Conservation (phyloP, 2,888 invertebrate genomes). For the Ditylenchus weischeri region DNA sequence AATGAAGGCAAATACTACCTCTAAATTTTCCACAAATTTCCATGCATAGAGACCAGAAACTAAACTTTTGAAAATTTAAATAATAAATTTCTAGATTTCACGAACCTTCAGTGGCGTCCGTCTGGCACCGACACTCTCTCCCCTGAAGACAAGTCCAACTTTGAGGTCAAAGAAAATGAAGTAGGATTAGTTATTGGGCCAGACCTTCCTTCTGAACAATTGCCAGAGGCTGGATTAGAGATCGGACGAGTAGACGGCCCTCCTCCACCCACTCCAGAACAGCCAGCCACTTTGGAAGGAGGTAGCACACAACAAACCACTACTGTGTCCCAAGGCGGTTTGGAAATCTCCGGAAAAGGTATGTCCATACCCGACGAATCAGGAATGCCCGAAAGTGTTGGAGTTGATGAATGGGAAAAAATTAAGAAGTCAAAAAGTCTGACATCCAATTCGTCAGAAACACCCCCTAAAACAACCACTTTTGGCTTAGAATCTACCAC, state of each 20-base stretch:
- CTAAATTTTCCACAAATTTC: too few relatives aligned
- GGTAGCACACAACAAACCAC: too few relatives aligned
- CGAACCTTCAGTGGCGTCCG: too few relatives aligned
- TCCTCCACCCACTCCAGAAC: neutral
- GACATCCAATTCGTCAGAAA: too few relatives aligned
- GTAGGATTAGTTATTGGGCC: conserved; percentile 23
- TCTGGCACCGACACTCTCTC: too few relatives aligned
- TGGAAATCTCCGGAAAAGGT: conserved; percentile 1
- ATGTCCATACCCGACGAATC: neutral
- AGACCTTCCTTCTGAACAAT: neutral
- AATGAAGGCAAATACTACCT: too few relatives aligned
- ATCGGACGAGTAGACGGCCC: conserved; percentile 1
- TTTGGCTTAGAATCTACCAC: neutral
- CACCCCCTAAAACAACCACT: neutral
- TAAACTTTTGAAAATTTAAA: too few relatives aligned
- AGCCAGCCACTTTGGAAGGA: neutral
- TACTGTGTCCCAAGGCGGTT: neutral
- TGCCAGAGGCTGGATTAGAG: conserved; percentile 13
- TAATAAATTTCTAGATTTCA: too few relatives aligned
- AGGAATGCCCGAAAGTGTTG: neutral
- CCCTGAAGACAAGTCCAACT: too few relatives aligned
- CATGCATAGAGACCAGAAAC: too few relatives aligned
- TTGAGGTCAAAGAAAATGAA: conserved; percentile 18
- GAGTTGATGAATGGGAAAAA: conserved; percentile 4
- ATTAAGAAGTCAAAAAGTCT: neutral